Conservation (phyloP, 1,140 invertebrate species). For the Hylyphantes graminicola region DNA sequence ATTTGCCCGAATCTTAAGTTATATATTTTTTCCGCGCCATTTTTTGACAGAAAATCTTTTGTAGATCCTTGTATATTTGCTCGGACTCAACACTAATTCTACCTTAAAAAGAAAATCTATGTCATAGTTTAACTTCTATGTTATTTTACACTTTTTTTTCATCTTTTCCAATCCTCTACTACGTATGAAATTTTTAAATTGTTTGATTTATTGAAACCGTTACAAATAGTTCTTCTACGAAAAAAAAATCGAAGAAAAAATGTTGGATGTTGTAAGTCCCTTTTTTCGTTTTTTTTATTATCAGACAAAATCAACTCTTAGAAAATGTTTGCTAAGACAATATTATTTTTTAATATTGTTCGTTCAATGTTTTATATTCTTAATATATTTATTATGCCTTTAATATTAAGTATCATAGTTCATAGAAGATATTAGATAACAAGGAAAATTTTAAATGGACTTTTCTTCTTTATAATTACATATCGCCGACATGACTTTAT, state of each 20-base stretch:
- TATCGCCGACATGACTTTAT: too few species aligned
- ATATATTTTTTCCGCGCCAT: conserved; percentile 1
- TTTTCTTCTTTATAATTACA: too few species aligned
- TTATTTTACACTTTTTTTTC: conserved; percentile 9
- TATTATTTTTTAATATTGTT: background rate
- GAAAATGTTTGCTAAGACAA: conserved; percentile 24
- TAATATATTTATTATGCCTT: background rate
- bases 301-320: background rate
- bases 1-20: conserved; percentile 49
- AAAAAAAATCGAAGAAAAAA: conserved; percentile 10
- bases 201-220: conserved; percentile 45
- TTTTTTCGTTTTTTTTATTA: conserved; percentile 18
- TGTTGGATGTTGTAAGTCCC: background rate
- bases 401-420: too few species aligned
- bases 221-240: conserved; percentile 34
- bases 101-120: conserved; percentile 18
- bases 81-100: conserved; percentile 34
- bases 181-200: conserved; percentile 45
- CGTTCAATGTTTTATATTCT: background rate
- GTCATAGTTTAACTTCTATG: conserved; percentile 39
- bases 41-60: conserved; percentile 25
- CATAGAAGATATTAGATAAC: too few species aligned
- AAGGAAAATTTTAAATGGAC: too few species aligned
- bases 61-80: conserved; percentile 42
- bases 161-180: conserved; percentile 7